These are phyloP conservation scores for Tachina lurida DNA, from an alignment of 2,888 invertebrate genomes.

Conservation along the genomic window DNA sequence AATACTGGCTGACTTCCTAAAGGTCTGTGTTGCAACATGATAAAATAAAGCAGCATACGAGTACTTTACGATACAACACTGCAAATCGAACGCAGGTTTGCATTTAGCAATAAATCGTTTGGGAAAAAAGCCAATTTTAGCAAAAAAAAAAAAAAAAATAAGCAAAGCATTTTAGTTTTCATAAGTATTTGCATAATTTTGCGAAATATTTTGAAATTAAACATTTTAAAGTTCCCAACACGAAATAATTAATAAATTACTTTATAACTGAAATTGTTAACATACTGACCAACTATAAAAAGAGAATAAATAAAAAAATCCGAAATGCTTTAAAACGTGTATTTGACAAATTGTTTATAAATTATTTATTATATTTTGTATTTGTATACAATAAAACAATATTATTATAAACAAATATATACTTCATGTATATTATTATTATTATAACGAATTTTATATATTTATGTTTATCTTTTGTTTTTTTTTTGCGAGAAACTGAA, in stretches of 20 bases:
- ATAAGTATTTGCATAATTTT: constrained; percentile 51
- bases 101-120: no score
- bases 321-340: constrained; percentile 54
- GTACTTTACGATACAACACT: no score
- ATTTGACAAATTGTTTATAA: constrained; percentile 51
- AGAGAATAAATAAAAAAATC: constrained; percentile 29
- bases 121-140: neutral
- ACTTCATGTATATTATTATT: neutral
- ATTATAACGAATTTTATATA: constrained; percentile 44
- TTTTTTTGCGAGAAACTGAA: constrained; percentile 8
- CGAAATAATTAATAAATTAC: constrained; percentile 61
- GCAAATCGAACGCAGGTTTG: no score
- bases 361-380: constrained; percentile 61
- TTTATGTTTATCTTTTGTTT: neutral
- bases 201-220: constrained; percentile 6
- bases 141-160: neutral
- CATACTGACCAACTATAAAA: constrained; percentile 65
- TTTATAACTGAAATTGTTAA: constrained; percentile 68
- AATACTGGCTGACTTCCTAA: no score
- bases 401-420: constrained; percentile 14
- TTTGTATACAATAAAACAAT: constrained; percentile 38
- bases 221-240: constrained; percentile 64
- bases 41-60: no score
- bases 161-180: neutral
- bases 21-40: no score